Base-by-base conservation (phyloP, 2,888 invertebrate genomes). In the Glyphotaelius pellucidus region DNA sequence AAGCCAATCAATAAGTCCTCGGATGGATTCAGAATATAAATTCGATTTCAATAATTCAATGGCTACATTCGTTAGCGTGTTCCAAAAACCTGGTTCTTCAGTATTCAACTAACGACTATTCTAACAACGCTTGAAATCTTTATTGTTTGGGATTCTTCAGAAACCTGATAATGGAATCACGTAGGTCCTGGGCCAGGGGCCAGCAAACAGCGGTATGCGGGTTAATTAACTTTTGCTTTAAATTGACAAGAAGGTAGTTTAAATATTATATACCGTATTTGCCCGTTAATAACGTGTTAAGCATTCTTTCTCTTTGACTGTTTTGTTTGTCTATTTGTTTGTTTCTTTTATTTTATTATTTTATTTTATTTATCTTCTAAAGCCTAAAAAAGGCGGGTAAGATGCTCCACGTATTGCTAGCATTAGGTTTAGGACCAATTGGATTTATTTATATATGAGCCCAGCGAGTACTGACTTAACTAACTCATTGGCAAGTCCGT, bases 81-180 rank as follows among this genome's bases (percentile, higher is more conserved):
- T n/a, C 25, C 67, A 67, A 67, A 67, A 67, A 67, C 67, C 67
- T 67, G 67, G 67, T 67, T 67, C 25, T 25, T 67, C 67, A 67
- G 67, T 25, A 67, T 67, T n/a, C 67, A n/a, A 67, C 67, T 67
- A 67, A 67, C 25, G 67, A 67, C 25, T 67, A 67, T 67, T 67
- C 67, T 67, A 67, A 67, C 67, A 67, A 67, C 67, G 67, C 67
- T 67, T 67, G 67, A 67, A 67, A 67, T 67, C 67, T 67, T 67
- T 67, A 67, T 67, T 67, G 67, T 67, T 67, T 67, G 67, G 67
- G 67, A 67, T 67, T 67, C 67, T 25, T 67, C 67, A n/a, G 67
- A 67, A 67, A 67, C 67, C 67, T n/a, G 67, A 67, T n/a, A 67
- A 67, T 67, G 67, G 67, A 67, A 67, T 67, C 67, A 67, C 67